Evolutionary conservation across 1,140 invertebrate species (phyloP), one percentile per base, ranked within the genome.

Genomic region (Epicauta chinensis): DNA sequence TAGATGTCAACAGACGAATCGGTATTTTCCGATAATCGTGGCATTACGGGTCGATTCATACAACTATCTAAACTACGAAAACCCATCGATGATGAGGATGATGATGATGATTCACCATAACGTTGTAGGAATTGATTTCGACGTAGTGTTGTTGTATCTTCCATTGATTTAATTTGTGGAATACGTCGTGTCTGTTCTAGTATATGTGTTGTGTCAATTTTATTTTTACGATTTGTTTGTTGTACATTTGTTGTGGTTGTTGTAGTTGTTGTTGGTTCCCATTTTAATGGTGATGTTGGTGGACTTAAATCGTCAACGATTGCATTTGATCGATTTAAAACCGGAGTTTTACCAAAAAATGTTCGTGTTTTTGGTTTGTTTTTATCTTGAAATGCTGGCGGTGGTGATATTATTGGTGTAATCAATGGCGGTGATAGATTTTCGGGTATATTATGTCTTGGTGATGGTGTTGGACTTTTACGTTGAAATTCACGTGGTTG

Each of bases 371-470:
- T 70, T 11, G 58, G 40, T 34, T 34, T 34, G 1, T 64, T 70
- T 17, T 72, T 68, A 39, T 79, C 77, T 58, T 79, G 78, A 60
- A 81, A 81, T 0, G 79, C 79, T 2, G 77, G 79, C 1, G 79
- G 79, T 9, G 79, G 79, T 16, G 79, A 81, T 47, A 81, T 80
- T 51, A 81, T 81, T 4, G 78, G 78, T 1, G 78, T 80, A 13
- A 77, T 62, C 11, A 75, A 74, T 4, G 78, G 78, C 15, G 77
- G 77, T 1, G 77, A 76, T 29, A 73, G 72, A 1, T 74, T 77
- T 71, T n/a, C 73, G 47, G 45, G 52, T 64, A 34, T 12, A 34
- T 73, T 71, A 29, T 64, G 71, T 48, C 71, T 69, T 11, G 75
- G 73, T 7, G 74, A 73, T 2, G 71, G 72, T 37, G 69, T 65